These are phyloP conservation scores for Piscicola geometra DNA, from an alignment of 2,888 invertebrate species.

Conservation along the genomic window DNA sequence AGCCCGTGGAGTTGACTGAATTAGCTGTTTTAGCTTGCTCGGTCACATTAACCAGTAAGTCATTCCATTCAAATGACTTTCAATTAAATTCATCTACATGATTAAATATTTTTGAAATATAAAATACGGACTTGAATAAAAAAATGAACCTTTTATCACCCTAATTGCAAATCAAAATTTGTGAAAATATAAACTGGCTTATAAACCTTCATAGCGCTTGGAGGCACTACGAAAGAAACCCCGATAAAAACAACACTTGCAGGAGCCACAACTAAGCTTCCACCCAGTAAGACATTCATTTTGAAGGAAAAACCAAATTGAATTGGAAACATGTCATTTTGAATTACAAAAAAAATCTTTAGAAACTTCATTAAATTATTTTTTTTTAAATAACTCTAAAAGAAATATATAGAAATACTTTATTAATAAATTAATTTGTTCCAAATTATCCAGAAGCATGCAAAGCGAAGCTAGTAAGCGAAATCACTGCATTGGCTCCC, in stretches of 20 bases:
- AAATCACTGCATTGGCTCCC: background rate
- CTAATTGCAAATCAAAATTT: background rate
- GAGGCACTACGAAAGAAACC: too few relatives aligned
- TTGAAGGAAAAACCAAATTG: too few relatives aligned
- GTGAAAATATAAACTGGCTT: background rate
- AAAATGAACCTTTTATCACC: too few relatives aligned
- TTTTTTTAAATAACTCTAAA: background rate
- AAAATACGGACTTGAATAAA: too few relatives aligned
- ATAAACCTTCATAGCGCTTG: too few relatives aligned
- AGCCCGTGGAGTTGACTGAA: background rate
- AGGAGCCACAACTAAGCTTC: too few relatives aligned
- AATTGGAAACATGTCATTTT: too few relatives aligned
- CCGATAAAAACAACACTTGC: too few relatives aligned
- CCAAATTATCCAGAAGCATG: conserved; percentile 15
- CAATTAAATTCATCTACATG: background rate
- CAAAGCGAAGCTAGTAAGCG: background rate
- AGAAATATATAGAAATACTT: background rate
- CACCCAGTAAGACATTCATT: too few relatives aligned
- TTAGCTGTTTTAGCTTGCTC: background rate
- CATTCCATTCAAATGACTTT: background rate
- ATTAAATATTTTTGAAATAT: too few relatives aligned
- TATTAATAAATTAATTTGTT: background rate
- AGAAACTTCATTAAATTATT: background rate
- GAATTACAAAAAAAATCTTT: too few relatives aligned
- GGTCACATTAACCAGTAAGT: conserved; percentile 8